Conservation (phyloP, 2,888 invertebrate genomes). For the Heliconius erato region DNA sequence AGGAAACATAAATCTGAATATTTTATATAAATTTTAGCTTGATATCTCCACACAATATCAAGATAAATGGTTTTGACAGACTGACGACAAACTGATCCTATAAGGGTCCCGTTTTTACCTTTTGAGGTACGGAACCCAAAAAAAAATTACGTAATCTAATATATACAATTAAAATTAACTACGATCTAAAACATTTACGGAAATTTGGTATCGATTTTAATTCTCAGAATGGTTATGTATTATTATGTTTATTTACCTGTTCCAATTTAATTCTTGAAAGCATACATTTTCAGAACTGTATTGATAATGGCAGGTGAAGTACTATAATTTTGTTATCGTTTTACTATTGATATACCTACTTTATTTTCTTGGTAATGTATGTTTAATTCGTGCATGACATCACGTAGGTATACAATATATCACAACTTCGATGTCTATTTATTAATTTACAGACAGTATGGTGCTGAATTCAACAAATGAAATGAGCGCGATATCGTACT, state of each 20-base stretch:
- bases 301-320: slow-evolving; percentile 36
- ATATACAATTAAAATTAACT: neutral
- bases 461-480: slow-evolving; percentile 37
- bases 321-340: slow-evolving; percentile 31
- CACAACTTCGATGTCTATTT: neutral
- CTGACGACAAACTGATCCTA: no score
- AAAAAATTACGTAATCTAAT: neutral
- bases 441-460: slow-evolving; percentile 39
- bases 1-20: no score
- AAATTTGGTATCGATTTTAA: neutral
- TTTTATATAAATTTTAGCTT: no score
- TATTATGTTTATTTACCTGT: slow-evolving; percentile 34
- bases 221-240: neutral
- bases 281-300: slow-evolving; percentile 21
- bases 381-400: slow-evolving; percentile 41
- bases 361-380: slow-evolving; percentile 23
- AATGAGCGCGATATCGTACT: neutral
- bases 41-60: no score
- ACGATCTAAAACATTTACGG: neutral
- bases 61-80: no score
- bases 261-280: slow-evolving; percentile 28
- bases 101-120: no score
- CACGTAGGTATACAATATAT: slow-evolving; percentile 24
- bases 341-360: slow-evolving; percentile 29
- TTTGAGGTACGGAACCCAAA: no score